Conservation (phyloP, 2,888 invertebrate genomes). For the Amphipoea oculea region DNA sequence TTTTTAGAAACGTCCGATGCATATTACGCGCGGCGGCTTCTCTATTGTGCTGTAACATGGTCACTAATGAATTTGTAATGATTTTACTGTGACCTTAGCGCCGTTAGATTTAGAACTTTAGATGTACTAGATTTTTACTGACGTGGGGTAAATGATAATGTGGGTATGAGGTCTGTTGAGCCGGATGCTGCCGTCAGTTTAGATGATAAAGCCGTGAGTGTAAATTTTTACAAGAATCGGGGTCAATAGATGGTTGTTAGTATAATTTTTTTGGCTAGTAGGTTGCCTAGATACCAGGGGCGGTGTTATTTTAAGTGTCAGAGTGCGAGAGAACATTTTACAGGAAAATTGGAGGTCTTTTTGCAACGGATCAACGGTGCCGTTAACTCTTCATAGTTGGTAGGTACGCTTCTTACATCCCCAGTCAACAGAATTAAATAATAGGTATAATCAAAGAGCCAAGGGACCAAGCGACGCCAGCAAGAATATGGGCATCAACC, state of each 20-base stretch:
- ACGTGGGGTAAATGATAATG: conserved; percentile 8
- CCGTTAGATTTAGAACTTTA: conserved; percentile 20
- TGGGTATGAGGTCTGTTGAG: neutral
- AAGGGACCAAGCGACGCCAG: neutral
- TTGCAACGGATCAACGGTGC: neutral
- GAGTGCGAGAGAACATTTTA: neutral
- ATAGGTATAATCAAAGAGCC: neutral
- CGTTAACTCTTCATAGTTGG: neutral
- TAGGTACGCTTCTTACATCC: neutral
- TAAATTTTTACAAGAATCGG: neutral
- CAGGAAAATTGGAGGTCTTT: neutral
- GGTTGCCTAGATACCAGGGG: neutral
- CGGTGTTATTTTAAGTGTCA: neutral
- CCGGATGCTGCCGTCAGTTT: conserved; percentile 5
- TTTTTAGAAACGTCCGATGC: conserved; percentile 66
- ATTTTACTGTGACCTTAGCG: conserved; percentile 47
- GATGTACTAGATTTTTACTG: conserved; percentile 43
- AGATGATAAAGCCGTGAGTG: neutral
- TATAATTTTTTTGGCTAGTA: neutral
- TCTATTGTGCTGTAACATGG: conserved; percentile 56
- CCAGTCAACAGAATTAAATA: neutral
- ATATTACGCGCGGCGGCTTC: conserved; percentile 50
- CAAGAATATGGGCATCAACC: neutral
- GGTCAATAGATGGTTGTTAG: neutral
- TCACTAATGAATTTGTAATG: conserved; percentile 62